phyloP scores from a whole-genome alignment of 2,797 vertebrate species.

The Loris lydekkerianus region DNA sequence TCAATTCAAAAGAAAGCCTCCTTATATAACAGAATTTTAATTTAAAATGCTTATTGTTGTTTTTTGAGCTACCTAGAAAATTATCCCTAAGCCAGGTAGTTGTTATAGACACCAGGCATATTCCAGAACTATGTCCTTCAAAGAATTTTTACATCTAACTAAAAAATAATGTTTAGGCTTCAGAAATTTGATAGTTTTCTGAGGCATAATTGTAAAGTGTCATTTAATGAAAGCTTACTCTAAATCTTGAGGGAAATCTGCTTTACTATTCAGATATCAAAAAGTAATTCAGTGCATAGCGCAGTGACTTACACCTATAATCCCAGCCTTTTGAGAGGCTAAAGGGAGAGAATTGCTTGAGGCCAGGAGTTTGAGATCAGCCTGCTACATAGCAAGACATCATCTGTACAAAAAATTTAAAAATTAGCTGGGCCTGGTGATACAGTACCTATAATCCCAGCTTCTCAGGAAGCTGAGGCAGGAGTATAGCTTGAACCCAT shows the following conservation, averaged over 20 bases:
- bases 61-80: slow-evolving; percentile 58
- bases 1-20: slow-evolving; percentile 40
- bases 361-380: neutral
- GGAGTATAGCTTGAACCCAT: neutral
- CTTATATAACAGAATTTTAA: slow-evolving; percentile 46
- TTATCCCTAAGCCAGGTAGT: neutral
- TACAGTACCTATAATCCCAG: neutral
- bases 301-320: neutral
- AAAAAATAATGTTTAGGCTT: slow-evolving; percentile 53
- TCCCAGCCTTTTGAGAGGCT: neutral
- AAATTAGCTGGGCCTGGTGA: neutral
- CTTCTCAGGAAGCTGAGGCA: neutral
- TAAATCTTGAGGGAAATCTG: slow-evolving; percentile 39
- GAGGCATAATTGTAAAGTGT: neutral
- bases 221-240: slow-evolving; percentile 61
- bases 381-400: neutral
- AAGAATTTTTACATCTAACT: slow-evolving; percentile 23
- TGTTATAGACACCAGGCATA: neutral
- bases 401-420: neutral
- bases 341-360: neutral
- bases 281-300: neutral
- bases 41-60: slow-evolving; percentile 50
- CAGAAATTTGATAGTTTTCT: slow-evolving; percentile 59
- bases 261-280: slow-evolving; percentile 31
- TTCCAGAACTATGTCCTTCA: slow-evolving; percentile 35